Conservation (phyloP, 2,888 invertebrate species). For the Acleris literana region DNA sequence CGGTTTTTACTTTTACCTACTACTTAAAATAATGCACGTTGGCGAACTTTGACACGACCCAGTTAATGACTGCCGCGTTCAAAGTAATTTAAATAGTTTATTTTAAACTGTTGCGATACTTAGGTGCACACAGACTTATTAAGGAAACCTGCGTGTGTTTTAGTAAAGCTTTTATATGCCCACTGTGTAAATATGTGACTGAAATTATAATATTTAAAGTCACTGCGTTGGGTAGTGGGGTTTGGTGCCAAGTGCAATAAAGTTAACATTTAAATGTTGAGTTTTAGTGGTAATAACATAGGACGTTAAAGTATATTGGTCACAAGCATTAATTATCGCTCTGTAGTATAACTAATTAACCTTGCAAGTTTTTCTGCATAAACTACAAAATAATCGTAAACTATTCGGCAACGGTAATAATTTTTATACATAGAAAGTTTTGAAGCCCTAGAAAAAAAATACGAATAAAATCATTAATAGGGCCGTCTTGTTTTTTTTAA, state of each 20-base stretch:
- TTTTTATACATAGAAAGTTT: too few relatives aligned
- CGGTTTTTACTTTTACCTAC: too few relatives aligned
- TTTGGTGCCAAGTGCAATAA: conserved; percentile 1
- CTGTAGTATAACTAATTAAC: too few relatives aligned
- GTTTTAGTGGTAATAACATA: too few relatives aligned
- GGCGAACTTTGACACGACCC: conserved; percentile 16
- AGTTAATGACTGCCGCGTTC: conserved; percentile 10
- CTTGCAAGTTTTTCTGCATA: too few relatives aligned
- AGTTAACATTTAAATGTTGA: not conserved
- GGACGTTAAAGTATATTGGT: too few relatives aligned
- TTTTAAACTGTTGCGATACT: conserved; percentile 43
- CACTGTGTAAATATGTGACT: conserved; percentile 47
- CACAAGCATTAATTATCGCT: too few relatives aligned
- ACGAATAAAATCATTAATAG: too few relatives aligned
- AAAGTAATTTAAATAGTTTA: conserved; percentile 6
- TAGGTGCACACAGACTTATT: conserved; percentile 47
- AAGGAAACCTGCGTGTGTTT: conserved; percentile 45
- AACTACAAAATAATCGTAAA: too few relatives aligned
- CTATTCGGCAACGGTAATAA: too few relatives aligned
- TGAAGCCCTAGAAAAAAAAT: too few relatives aligned
- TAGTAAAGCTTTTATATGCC: conserved; percentile 45
- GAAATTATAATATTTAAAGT: conserved; percentile 49
- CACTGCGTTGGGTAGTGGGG: conserved; percentile 69
- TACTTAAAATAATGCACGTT: conserved; percentile 26
- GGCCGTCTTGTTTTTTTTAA: too few relatives aligned